phyloP scores from a whole-genome alignment of 2,113 vertebrate genomes.

The Cyanistes caeruleus region DNA sequence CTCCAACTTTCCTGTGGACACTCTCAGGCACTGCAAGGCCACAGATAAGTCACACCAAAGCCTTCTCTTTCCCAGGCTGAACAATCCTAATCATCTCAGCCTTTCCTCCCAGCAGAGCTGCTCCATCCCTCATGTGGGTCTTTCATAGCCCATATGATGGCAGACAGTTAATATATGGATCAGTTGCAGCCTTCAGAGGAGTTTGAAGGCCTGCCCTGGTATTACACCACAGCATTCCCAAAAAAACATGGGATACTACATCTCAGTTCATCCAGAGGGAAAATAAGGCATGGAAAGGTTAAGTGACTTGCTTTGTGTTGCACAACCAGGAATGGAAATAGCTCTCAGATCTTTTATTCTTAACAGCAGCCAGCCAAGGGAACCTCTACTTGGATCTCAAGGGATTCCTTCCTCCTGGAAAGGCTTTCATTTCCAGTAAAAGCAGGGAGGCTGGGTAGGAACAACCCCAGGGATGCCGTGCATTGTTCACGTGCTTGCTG shows the following conservation, averaged over 20 bases:
- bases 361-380: not conserved
- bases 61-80: not conserved
- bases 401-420: constrained; percentile 22
- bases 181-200: not conserved
- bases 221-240: not conserved
- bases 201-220: not conserved
- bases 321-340: not conserved
- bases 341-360: not conserved
- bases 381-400: not conserved
- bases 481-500: constrained; percentile 39
- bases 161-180: not conserved
- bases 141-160: not conserved
- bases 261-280: not conserved
- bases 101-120: not conserved
- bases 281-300: not conserved
- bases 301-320: not conserved
- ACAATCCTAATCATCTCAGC: not conserved
- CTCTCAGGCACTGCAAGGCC: not conserved
- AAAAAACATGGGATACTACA: rapidly evolving
- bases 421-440: constrained; percentile 2
- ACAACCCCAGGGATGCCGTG: not conserved
- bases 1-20: not conserved
- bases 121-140: not conserved
- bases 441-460: not conserved
- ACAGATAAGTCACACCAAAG: not conserved